Evolutionary conservation across 2,113 vertebrate genomes (phyloP).

Genomic region (Crypturellus undulatus): DNA sequence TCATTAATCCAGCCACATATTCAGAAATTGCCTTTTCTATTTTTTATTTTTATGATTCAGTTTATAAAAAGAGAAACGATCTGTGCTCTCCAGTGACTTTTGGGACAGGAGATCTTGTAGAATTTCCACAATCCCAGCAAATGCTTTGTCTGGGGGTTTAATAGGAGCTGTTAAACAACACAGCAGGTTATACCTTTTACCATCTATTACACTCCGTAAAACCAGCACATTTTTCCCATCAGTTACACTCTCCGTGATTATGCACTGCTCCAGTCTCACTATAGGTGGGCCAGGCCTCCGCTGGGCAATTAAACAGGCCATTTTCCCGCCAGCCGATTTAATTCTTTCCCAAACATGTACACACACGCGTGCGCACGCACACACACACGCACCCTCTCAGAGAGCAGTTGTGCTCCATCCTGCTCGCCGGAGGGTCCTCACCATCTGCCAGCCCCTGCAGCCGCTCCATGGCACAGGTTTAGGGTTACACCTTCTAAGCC

Average conservation of each 20-base stretch:
- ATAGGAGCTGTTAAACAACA: constrained; percentile 59
- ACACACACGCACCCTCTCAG: background rate
- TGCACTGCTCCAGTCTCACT: constrained; percentile 10
- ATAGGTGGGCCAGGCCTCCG: constrained; percentile 59
- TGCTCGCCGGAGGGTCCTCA: background rate
- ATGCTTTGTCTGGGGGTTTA: constrained; percentile 50
- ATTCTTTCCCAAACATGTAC: background rate
- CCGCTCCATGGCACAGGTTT: background rate
- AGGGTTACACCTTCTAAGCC: background rate
- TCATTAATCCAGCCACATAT: constrained; percentile 45
- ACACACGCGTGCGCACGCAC: rapidly evolving
- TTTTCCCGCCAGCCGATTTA: constrained; percentile 20
- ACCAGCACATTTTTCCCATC: constrained; percentile 60
- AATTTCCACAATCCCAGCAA: constrained; percentile 46
- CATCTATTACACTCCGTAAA: constrained; percentile 60
- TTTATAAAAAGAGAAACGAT: constrained; percentile 1
- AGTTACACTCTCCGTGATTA: constrained; percentile 46
- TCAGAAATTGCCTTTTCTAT: background rate
- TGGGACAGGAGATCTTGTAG: background rate
- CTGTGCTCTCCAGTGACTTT: background rate
- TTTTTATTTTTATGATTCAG: background rate
- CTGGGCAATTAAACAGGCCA: constrained; percentile 41
- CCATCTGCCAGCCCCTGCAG: rapidly evolving
- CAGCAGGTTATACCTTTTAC: constrained; percentile 64
- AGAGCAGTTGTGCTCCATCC: background rate